Conservation (phyloP, 2,797 vertebrate species). For the Calcarius lapponicus region DNA sequence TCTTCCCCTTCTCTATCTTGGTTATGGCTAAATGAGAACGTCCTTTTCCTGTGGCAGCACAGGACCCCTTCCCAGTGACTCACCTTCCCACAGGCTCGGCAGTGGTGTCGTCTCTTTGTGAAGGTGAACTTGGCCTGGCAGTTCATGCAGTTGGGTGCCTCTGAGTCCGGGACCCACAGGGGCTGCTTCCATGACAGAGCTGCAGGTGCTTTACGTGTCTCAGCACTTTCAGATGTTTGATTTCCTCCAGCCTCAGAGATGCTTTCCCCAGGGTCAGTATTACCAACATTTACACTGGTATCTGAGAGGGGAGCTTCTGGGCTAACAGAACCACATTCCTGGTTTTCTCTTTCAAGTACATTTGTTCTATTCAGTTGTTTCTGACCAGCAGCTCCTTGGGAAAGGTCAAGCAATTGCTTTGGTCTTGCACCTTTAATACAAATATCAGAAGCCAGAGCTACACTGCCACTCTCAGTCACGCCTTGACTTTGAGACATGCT, state of each 20-base stretch:
- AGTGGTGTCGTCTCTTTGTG: slow-evolving; percentile 94
- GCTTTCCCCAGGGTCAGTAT: slow-evolving; percentile 32
- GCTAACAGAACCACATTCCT: neutral
- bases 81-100: slow-evolving; percentile 96
- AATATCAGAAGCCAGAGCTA: slow-evolving; percentile 23
- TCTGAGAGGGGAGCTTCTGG: neutral
- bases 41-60: neutral
- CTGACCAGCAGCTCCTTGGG: slow-evolving; percentile 61
- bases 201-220: slow-evolving; percentile 35
- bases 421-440: slow-evolving; percentile 86
- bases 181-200: slow-evolving; percentile 85
- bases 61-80: neutral
- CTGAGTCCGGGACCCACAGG: slow-evolving; percentile 91
- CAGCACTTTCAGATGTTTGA: neutral
- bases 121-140: slow-evolving; percentile 93
- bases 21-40: neutral
- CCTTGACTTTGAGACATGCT: neutral
- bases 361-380: neutral
- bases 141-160: slow-evolving; percentile 95
- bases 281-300: neutral
- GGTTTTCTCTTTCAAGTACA: slow-evolving; percentile 7
- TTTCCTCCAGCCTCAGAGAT: slow-evolving; percentile 47
- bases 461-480: neutral
- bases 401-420: slow-evolving; percentile 81
- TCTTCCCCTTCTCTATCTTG: neutral